phyloP scores from a whole-genome alignment of 2,113 vertebrate genomes.

The Phyllostomus discolor region DNA sequence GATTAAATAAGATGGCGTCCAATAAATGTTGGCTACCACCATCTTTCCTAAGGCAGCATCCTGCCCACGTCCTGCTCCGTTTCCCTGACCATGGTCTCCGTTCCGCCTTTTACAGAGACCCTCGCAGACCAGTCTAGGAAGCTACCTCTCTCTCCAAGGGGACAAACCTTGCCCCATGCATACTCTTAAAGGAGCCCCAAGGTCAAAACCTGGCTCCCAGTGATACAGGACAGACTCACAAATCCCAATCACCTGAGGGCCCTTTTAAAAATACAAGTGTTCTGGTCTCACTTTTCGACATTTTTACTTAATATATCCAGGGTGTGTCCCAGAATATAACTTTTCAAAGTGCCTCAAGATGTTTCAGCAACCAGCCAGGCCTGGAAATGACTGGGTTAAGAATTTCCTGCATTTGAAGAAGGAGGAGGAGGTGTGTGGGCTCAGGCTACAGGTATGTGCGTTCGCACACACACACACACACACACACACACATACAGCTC shows the following conservation, averaged over 20 bases:
- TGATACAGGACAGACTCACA: background rate
- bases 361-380: background rate
- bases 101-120: background rate
- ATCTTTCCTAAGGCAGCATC: background rate
- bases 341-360: constrained; percentile 8
- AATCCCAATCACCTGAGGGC: background rate
- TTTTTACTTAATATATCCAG: background rate
- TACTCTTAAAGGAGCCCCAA: background rate
- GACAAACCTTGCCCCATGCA: background rate
- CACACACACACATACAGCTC: background rate
- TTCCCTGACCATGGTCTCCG: background rate
- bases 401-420: background rate
- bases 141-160: background rate
- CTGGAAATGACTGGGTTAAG: background rate
- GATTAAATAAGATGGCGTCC: background rate
- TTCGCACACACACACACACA: no score
- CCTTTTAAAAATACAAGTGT: background rate
- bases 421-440: background rate
- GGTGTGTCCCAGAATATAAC: background rate
- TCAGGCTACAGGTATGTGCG: background rate
- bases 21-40: background rate
- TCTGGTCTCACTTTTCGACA: background rate
- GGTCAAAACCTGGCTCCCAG: background rate
- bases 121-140: background rate
- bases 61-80: background rate